Conservation (phyloP, 2,113 vertebrate species). For the Eidolon helvum region DNA sequence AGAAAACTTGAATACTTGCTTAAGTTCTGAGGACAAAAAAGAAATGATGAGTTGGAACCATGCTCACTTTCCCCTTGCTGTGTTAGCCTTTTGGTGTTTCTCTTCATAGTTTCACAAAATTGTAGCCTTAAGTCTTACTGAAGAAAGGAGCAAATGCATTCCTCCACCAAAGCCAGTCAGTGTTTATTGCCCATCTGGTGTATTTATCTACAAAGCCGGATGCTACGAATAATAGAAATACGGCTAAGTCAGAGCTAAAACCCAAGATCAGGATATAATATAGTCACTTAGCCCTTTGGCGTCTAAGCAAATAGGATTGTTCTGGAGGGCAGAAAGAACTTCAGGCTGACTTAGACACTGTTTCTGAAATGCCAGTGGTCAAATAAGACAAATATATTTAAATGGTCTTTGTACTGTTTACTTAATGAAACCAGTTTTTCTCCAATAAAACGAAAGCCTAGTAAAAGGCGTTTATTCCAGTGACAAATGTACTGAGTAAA, state of each 20-base stretch:
- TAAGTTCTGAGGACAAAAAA: not conserved
- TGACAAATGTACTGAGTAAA: not conserved
- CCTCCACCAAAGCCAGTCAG: not conserved
- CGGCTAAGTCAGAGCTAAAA: not conserved
- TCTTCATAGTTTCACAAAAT: not conserved
- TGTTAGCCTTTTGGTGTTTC: not conserved
- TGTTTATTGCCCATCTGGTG: not conserved
- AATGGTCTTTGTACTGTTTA: not conserved
- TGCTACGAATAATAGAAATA: not conserved
- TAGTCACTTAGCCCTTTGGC: not conserved
- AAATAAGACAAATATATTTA: not conserved
- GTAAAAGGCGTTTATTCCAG: not conserved
- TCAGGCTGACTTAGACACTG: not conserved
- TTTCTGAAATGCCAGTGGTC: not conserved
- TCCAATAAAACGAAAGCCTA: not conserved
- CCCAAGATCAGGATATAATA: not conserved
- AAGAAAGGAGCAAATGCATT: not conserved
- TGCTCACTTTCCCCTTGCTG: no score
- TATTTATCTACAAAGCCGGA: not conserved
- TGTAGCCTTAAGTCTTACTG: not conserved
- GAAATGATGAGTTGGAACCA: not conserved
- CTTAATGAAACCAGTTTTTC: not conserved
- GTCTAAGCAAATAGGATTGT: not conserved
- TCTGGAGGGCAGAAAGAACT: not conserved
- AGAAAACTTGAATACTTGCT: not conserved